Percentiles rank a stretch among this genome's conserved stretches.
Evolutionary conservation across 2,797 vertebrate species (phyloP).

Genomic region (Sardinella longiceps): DNA sequence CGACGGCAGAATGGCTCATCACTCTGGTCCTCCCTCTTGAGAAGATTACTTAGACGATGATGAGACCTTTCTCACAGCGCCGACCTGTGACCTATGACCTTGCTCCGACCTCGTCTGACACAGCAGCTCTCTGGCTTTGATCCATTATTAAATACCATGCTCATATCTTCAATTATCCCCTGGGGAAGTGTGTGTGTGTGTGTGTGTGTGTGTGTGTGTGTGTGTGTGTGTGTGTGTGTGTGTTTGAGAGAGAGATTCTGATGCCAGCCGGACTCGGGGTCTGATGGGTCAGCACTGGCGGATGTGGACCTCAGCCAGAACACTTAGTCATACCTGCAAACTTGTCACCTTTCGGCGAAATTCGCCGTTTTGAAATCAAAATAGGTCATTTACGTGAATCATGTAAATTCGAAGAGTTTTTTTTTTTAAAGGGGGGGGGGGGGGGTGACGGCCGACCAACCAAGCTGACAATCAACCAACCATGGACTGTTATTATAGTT

Average conservation of each 20-base stretch:
- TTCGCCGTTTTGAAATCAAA: too few relatives aligned
- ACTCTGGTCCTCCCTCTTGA: background rate
- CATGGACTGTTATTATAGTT: too few relatives aligned
- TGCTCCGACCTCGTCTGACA: background rate
- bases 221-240: background rate
- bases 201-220: too few relatives aligned
- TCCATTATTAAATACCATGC: constrained; percentile 3
- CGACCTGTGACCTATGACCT: background rate
- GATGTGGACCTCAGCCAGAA: background rate
- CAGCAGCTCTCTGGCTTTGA: background rate
- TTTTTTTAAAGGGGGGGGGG: too few relatives aligned
- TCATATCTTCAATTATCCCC: background rate
- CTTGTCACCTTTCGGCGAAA: too few relatives aligned
- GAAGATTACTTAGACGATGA: background rate
- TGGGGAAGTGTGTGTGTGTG: background rate
- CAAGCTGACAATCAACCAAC: too few relatives aligned
- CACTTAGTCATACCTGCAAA: too few relatives aligned
- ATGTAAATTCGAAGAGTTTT: too few relatives aligned
- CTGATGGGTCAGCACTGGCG: background rate
- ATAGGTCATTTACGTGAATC: too few relatives aligned
- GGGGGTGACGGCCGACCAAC: too few relatives aligned
- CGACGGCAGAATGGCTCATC: too few relatives aligned
- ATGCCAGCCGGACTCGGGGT: background rate
- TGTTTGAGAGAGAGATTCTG: background rate
- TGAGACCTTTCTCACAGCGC: background rate